Base-by-base conservation (phyloP, 1,140 invertebrate species). In the Zaprionus tsacasi region DNA sequence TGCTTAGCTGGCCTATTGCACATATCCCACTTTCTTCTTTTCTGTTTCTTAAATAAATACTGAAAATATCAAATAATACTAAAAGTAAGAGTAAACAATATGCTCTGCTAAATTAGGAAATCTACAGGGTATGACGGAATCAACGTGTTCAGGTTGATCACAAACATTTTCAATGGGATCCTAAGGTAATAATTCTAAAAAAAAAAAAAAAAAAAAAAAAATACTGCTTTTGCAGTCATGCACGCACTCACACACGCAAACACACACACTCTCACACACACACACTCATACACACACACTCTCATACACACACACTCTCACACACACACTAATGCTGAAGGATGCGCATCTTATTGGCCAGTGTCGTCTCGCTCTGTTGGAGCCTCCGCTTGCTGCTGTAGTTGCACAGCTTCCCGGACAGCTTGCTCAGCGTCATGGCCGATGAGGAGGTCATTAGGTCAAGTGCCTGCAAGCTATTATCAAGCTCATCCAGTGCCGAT, bases 361-460 rank as follows among this genome's bases (percentile, higher is more conserved):
- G 61, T 43, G 85, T 75, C 56, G 83, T 79, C 70, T 87, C 83
- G 43, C 80, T 70, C 55, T 80, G 83, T 25, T 87, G 80, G 13
- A 87, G 78, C 21, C 79, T 73, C 6, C 83, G 80, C 52, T 87
- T 87, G 85, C 80, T 87, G 71, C 83, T 87, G 68, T 88, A 87
- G 25, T 87, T 87, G 83, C 83, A 87, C 6, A 87, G 55, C 67
- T 87, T 87, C 52, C 70, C 81, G 43, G 83, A 79, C 43, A 87
- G 65, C 64, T 87, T 87, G 73, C 83, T 87, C 12, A 87, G 61
- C 43, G 83, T 88, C 66, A 86, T 87, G 76, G 83, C 78, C 70
- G 82, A 86, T 57, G 83, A 88, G 60, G 83, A 88, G 70, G 83
- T 81, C 73, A 88, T 88, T 27, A 88, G 85, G 11, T 88, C 83